Evolutionary conservation across 2,113 vertebrate genomes (phyloP), one percentile per base, ranked within the genome.

Genomic region (Malaclemys terrapin): DNA sequence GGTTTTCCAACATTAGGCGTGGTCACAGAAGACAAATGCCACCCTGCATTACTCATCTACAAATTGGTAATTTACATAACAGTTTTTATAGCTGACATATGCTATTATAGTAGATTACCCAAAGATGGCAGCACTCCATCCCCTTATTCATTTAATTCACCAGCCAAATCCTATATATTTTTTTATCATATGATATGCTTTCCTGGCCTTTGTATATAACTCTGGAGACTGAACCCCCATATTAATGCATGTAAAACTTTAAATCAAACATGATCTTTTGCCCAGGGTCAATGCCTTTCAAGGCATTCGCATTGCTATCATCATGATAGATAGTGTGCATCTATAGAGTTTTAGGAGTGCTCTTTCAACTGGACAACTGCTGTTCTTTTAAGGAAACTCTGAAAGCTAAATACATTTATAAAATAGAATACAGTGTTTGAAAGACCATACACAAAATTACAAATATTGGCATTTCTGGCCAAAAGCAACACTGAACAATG

Each of bases 111-210:
- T 10, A 52, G 79, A 90, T 62, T 19, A 78, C 52, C 80, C 35
- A 50, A 96, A 96, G 94, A 96, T 89, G 95, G 96, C 96, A 97
- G 91, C 89, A 89, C 92, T 95, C 96, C 94, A 96, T 91, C 14
- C 82, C 93, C 72, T 88, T 47, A 78, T 42, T 95, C 52, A 20
- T 52, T 84, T 89, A 72, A 72, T 38, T 19, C 91, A 95, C 50
- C 90, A 95, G 92, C 50, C 87, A 93, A 1, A 0, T 2, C 47
- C 84, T 89, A 82, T 31, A 54, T 20, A n/a, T 47, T 96, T 78
- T 78, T 93, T 22, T 0, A 0, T 82, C 87, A 96, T 84, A 72
- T 45, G 49, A 92, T 25, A 35, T 80, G 35, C 47, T 93, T 90
- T 84, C 88, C 85, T 87, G 69, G 80, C 69, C 85, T 65, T 95